Conservation (phyloP, 2,888 invertebrate genomes). For the Melipona bicolor region DNA sequence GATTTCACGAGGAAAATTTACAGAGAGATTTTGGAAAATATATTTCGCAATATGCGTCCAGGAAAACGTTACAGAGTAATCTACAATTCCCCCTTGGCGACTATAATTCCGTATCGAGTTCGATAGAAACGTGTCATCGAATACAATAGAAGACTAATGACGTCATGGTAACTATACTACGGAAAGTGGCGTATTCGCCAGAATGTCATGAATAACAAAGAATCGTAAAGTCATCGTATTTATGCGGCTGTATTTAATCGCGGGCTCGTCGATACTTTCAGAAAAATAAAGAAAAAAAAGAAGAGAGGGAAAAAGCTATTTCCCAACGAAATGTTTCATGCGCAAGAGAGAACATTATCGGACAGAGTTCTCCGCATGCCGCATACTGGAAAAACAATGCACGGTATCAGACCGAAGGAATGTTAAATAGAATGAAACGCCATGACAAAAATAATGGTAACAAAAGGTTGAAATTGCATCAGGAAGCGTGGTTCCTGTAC, state of each 20-base stretch:
- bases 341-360: conserved; percentile 21
- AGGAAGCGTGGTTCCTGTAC: conserved; percentile 61
- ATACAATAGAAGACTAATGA: conserved; percentile 59
- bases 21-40: neutral
- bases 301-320: neutral
- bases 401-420: conserved; percentile 29
- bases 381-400: conserved; percentile 31
- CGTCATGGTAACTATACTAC: conserved; percentile 51
- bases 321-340: conserved; percentile 1
- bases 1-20: neutral
- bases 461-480: conserved; percentile 52
- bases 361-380: neutral
- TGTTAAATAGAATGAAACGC: conserved; percentile 51
- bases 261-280: conserved; percentile 27
- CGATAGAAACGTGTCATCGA: conserved; percentile 57
- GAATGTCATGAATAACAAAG: conserved; percentile 60
- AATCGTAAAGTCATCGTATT: conserved; percentile 60
- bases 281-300: neutral
- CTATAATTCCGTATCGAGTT: conserved; percentile 54
- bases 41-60: neutral
- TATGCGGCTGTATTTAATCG: conserved; percentile 30
- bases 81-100: conserved; percentile 38
- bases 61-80: neutral
- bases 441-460: conserved; percentile 30
- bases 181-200: conserved; percentile 51